A percentile compares a stretch with the other conserved stretches of the same genome.
These are phyloP conservation scores for Pseudoips prasinana DNA, from an alignment of 2,888 invertebrate species.

Conservation along the genomic window DNA sequence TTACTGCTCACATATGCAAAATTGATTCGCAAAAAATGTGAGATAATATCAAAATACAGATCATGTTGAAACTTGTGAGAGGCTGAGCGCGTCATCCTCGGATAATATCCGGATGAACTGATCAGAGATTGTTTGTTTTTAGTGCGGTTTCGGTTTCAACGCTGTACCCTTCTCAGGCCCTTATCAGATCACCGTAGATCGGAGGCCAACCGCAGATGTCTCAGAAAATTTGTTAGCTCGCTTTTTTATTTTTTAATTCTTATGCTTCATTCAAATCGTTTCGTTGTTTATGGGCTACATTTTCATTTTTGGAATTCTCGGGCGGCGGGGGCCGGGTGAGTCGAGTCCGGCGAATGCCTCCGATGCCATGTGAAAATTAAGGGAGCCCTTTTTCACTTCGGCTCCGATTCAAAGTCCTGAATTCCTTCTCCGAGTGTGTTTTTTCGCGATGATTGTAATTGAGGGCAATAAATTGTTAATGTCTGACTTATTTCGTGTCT, in stretches of 20 bases:
- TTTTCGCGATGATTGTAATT: conserved; percentile 77
- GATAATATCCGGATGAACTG: conserved; percentile 66
- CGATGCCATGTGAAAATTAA: conserved; percentile 76
- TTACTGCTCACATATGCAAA: conserved; percentile 61
- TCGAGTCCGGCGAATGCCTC: conserved; percentile 58
- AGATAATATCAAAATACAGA: conserved; percentile 48
- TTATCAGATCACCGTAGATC: conserved; percentile 69
- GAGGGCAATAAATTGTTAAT: conserved; percentile 74
- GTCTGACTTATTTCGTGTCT: conserved; percentile 62
- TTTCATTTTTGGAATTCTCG: conserved; percentile 78
- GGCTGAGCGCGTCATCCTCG: conserved; percentile 57
- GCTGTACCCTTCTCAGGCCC: conserved; percentile 68
- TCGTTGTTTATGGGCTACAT: conserved; percentile 79
- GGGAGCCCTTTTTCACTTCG: conserved; percentile 68
- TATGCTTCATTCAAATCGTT: conserved; percentile 77
- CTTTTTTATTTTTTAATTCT: conserved; percentile 69
- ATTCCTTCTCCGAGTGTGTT: conserved; percentile 61
- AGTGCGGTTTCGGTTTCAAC: conserved; percentile 71
- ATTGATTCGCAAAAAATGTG: conserved; percentile 53
- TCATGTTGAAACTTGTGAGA: conserved; percentile 72
- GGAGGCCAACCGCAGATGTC: conserved; percentile 44
- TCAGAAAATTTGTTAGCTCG: conserved; percentile 71
- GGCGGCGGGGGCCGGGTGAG: conserved; percentile 38
- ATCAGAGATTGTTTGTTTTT: conserved; percentile 68
- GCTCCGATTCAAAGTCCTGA: conserved; percentile 62